Conservation (phyloP, 2,888 invertebrate species). For the Nezara viridula region DNA sequence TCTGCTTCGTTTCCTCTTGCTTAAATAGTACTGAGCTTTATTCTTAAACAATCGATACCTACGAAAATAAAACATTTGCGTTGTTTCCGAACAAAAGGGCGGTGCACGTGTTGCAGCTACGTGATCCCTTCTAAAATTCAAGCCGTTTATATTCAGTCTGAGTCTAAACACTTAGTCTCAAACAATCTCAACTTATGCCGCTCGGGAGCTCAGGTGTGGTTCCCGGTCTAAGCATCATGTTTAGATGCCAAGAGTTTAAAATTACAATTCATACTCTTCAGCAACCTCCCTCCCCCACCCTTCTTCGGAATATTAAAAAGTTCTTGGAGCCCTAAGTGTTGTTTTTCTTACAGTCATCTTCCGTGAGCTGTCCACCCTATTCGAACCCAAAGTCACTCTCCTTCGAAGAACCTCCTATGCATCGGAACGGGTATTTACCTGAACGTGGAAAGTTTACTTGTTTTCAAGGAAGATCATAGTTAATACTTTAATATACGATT, state of each 20-base stretch:
- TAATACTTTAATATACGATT: background rate
- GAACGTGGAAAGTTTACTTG: background rate
- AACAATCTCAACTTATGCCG: constrained; percentile 42
- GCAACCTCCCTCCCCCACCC: background rate
- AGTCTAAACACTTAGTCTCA: constrained; percentile 44
- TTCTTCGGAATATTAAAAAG: constrained; percentile 42
- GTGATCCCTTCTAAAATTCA: constrained; percentile 24
- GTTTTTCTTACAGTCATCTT: background rate
- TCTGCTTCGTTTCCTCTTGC: background rate
- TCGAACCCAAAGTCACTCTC: background rate
- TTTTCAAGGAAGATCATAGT: background rate
- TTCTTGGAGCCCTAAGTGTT: background rate
- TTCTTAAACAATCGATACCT: background rate
- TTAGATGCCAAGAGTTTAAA: background rate
- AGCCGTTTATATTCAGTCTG: constrained; percentile 44
- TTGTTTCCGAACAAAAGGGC: background rate
- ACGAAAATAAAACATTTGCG: background rate
- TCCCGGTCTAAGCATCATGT: background rate
- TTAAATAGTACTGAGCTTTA: background rate
- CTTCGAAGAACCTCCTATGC: background rate
- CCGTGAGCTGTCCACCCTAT: background rate
- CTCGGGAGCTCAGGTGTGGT: constrained; percentile 11
- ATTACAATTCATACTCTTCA: constrained; percentile 16
- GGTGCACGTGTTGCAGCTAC: constrained; percentile 21
- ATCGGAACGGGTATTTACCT: background rate